Percentiles rank a stretch among this genome's conserved stretches.
phyloP scores from a whole-genome alignment of 2,888 invertebrate genomes.

The Entomobrya proxima region DNA sequence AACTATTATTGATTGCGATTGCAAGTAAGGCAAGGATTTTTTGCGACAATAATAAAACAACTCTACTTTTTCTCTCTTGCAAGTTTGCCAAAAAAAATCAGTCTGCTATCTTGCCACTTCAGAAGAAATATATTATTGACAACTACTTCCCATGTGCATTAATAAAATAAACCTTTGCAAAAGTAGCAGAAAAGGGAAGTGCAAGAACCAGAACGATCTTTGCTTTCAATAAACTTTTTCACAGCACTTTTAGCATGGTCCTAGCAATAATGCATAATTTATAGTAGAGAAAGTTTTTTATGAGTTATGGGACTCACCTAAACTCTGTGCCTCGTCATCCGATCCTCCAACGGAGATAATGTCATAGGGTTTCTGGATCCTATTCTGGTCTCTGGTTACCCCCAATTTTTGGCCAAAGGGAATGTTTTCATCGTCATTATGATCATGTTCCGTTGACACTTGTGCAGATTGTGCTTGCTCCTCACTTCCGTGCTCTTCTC shows the following conservation, averaged over 20 bases:
- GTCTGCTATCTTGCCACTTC: neutral
- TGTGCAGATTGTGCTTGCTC: constrained; percentile 37
- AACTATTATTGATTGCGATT: no score
- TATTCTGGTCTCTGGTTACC: constrained; percentile 23
- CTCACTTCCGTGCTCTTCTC: constrained; percentile 15
- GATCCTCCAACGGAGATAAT: constrained; percentile 71
- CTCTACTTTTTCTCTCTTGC: no score
- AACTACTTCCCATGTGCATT: neutral
- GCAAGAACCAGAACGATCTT: no score
- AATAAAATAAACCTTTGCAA: no score
- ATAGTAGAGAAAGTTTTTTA: neutral
- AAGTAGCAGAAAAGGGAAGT: no score
- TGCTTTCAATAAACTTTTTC: neutral
- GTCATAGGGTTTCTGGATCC: constrained; percentile 67
- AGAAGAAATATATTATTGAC: neutral
- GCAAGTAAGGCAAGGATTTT: no score
- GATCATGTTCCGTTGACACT: neutral
- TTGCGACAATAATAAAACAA: no score
- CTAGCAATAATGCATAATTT: neutral
- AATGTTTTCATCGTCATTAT: constrained; percentile 47
- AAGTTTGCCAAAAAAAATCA: no score
- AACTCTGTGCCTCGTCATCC: constrained; percentile 70
- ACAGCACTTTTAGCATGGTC: neutral
- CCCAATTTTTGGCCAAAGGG: constrained; percentile 64
- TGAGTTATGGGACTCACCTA: constrained; percentile 62